Base-by-base conservation (phyloP, 2,113 vertebrate species). In the Myiagra hebetior region DNA sequence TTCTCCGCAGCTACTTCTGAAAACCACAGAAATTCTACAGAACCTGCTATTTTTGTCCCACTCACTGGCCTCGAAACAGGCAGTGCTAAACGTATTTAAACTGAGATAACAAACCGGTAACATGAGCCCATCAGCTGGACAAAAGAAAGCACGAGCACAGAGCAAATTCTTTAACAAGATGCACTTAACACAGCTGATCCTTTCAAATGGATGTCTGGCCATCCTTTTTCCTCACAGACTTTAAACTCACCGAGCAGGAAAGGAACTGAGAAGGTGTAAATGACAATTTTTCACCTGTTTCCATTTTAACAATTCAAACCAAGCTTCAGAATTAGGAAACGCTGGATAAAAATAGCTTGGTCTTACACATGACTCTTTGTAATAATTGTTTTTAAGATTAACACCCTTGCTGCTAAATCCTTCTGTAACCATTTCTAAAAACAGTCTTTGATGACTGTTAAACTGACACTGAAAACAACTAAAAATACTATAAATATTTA, bases 1-100 rank as follows among this genome's bases (percentile, higher is more conserved):
- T 92, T 87, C 28, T 96, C 94, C 0, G 74, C 81, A 21, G 82
- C 31, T 21, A 46, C 57, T 65, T 95, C 98, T 98, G 82, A 56
- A 65, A 74, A 85, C 28, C 23, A 85, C 24, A 93, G 26, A 72
- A 60, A n/a, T 26, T 11, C 18, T 44, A 10, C 5, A 50, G 50
- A 64, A 76, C 24, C 10, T 20, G 31, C 6, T 20, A 5, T 18
- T 74, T 77, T 33, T 70, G 41, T 26, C n/a, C 68, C 39, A 26
- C n/a, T 67, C 41, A 1, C 8, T 50, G 35, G 44, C 49, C 68
- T 87, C 0, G 1, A 21, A 82, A n/a, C 10, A 42, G n/a, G 56
- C 52, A 79, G 23, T 12, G 8, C 21, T 17, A 44, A 74, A 6
- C 0, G 2, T 42, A 22, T 77, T 77, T 49, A 50, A 86, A 74